Conservation (phyloP, 1,140 invertebrate genomes). For the Sycophaga agraensis region DNA sequence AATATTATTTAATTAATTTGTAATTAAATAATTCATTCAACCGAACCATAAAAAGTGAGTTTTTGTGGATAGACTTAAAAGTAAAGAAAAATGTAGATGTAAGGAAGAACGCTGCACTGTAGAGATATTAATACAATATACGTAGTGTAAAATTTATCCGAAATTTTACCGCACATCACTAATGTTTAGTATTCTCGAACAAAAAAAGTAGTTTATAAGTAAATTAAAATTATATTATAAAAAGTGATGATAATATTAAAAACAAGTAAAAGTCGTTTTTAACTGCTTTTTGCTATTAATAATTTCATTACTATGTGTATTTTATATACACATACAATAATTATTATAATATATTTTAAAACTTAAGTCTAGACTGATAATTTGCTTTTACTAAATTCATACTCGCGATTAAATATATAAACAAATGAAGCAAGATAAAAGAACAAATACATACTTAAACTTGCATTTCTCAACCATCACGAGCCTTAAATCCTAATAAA, state of each 20-base stretch:
- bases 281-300: conserved; percentile 26
- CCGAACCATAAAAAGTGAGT: neutral
- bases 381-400: conserved; percentile 21
- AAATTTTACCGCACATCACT: conserved; percentile 16
- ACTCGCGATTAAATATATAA: neutral
- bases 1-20: too few relatives aligned
- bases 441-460: neutral
- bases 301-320: conserved; percentile 12
- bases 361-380: conserved; percentile 20
- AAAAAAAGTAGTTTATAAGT: conserved; percentile 9
- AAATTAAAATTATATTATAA: too few relatives aligned
- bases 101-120: neutral
- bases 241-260: conserved; percentile 4
- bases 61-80: neutral
- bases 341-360: conserved; percentile 6
- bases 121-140: neutral
- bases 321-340: neutral
- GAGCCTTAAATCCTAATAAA: conserved; percentile 14
- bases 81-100: neutral
- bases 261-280: conserved; percentile 9
- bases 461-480: conserved; percentile 13
- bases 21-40: neutral
- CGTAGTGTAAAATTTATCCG: conserved; percentile 5
- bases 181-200: conserved; percentile 10
- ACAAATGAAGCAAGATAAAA: neutral